phyloP scores from a whole-genome alignment of 2,113 vertebrate species.

The Benitochromis conjunctus region DNA sequence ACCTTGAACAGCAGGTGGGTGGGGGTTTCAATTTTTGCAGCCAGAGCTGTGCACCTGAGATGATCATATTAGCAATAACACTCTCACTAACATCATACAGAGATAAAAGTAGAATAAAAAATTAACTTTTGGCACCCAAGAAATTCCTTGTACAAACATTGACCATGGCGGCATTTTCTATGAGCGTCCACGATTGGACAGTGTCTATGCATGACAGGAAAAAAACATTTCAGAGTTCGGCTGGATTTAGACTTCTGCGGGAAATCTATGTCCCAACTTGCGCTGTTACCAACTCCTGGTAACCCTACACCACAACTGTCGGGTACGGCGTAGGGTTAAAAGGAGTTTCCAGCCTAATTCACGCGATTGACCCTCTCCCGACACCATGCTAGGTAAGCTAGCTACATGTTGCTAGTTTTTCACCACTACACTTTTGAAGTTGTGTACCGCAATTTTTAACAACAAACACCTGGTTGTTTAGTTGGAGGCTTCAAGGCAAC shows the following conservation, averaged over 20 bases:
- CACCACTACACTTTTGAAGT: fast-evolving
- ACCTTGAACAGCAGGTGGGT: not conserved
- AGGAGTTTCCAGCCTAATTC: fast-evolving
- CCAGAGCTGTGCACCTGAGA: not conserved
- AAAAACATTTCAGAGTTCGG: fast-evolving
- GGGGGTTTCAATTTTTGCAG: fast-evolving
- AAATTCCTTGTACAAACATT: not conserved
- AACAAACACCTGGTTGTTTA: too few relatives aligned
- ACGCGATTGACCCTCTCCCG: not conserved
- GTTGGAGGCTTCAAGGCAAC: not conserved
- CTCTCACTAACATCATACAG: not conserved
- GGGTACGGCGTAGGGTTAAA: not conserved
- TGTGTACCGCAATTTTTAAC: not conserved
- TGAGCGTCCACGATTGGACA: not conserved
- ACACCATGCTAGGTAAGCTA: fast-evolving
- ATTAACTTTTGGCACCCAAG: not conserved
- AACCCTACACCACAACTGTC: not conserved
- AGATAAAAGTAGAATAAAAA: not conserved
- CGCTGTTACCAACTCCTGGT: fast-evolving
- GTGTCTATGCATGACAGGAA: fast-evolving
- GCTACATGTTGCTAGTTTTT: not conserved
- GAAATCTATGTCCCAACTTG: not conserved
- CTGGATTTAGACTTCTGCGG: fast-evolving
- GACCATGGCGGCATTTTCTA: fast-evolving
- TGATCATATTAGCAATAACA: not conserved